Percentiles rank a stretch among this genome's conserved stretches.
phyloP scores from a whole-genome alignment of 2,797 vertebrate species.

The Danio choprae region DNA sequence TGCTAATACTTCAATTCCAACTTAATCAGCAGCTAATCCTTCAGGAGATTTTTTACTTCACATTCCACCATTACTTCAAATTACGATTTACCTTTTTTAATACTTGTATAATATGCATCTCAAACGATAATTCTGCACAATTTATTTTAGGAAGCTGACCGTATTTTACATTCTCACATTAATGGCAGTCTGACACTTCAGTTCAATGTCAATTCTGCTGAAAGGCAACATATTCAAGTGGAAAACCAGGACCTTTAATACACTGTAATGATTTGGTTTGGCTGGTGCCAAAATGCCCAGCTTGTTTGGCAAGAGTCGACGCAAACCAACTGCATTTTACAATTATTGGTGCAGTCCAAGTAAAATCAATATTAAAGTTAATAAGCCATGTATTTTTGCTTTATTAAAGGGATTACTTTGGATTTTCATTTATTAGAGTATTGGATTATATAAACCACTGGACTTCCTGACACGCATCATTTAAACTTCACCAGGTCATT shows the following conservation, averaged over 20 bases:
- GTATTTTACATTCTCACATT: constrained; percentile 22
- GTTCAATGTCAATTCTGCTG: constrained; percentile 12
- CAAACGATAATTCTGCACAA: neutral
- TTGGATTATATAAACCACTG: constrained; percentile 15
- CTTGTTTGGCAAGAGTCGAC: constrained; percentile 38
- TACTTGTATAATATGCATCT: neutral
- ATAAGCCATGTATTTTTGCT: constrained; percentile 34
- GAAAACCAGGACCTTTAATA: constrained; percentile 39
- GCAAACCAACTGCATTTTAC: constrained; percentile 12
- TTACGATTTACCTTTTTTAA: neutral
- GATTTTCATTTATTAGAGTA: constrained; percentile 38
- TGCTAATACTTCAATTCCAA: constrained; percentile 9
- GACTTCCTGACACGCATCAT: constrained; percentile 11
- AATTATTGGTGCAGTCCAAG: constrained; percentile 21
- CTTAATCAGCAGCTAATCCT: neutral
- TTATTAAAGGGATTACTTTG: constrained; percentile 31
- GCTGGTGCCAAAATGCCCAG: constrained; percentile 22
- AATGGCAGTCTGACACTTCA: constrained; percentile 28
- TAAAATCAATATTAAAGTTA: constrained; percentile 33
- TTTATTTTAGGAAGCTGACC: neutral
- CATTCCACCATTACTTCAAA: neutral
- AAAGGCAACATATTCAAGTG: constrained; percentile 18
- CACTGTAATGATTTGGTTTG: constrained; percentile 39
- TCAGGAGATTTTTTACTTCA: constrained; percentile 5
- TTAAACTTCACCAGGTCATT: constrained; percentile 19